phyloP scores from a whole-genome alignment of 1,140 invertebrate species.

The Microplitis mediator region DNA sequence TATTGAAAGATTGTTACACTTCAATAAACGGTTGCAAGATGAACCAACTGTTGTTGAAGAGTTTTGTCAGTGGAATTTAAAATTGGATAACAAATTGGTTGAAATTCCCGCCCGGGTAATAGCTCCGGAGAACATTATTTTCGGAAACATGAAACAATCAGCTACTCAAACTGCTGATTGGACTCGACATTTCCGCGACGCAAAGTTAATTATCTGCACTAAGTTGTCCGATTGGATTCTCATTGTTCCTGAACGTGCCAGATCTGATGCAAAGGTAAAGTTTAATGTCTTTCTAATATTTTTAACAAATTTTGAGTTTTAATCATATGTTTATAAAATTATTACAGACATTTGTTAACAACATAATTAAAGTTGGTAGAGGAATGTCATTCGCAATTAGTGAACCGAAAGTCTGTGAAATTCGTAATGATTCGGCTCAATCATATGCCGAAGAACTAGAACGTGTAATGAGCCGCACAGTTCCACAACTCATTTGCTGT shows the following conservation, averaged over 20 bases:
- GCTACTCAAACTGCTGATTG: neutral
- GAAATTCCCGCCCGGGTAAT: constrained; percentile 33
- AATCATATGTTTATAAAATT: too few species aligned
- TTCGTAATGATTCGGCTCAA: constrained; percentile 40
- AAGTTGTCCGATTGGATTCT: constrained; percentile 3
- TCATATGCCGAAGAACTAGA: constrained; percentile 64
- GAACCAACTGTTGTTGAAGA: constrained; percentile 64
- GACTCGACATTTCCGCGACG: neutral
- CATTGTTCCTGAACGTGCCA: neutral
- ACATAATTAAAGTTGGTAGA: neutral
- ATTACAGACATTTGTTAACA: neutral
- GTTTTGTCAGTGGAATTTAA: constrained; percentile 68
- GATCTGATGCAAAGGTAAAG: neutral
- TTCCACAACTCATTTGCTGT: constrained; percentile 70
- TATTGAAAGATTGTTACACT: constrained; percentile 67
- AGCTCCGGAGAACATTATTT: neutral
- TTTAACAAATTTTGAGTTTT: too few species aligned
- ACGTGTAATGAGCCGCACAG: constrained; percentile 58
- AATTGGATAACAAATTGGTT: constrained; percentile 65
- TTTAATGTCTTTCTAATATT: neutral
- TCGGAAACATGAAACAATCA: neutral
- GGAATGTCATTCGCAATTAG: constrained; percentile 51
- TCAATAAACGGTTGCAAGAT: constrained; percentile 65
- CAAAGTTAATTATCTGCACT: neutral
- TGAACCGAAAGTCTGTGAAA: constrained; percentile 15